Conservation (phyloP, 2,797 vertebrate species). For the Syngnathus acus region DNA sequence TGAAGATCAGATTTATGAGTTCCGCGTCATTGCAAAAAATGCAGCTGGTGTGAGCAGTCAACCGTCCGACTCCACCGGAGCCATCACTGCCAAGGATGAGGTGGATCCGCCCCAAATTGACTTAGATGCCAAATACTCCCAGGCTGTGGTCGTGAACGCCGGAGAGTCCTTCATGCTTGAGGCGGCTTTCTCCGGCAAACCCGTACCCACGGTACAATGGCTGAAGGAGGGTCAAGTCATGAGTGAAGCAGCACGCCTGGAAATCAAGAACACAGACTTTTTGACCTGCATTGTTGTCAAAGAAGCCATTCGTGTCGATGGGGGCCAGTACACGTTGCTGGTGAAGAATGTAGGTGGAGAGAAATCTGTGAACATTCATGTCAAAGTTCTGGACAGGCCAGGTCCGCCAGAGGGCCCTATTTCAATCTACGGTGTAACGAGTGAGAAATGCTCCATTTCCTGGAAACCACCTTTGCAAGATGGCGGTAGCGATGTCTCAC, state of each 20-base stretch:
- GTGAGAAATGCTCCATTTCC: constrained; percentile 87
- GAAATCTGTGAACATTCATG: constrained; percentile 80
- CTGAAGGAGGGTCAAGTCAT: constrained; percentile 81
- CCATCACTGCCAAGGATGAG: constrained; percentile 93
- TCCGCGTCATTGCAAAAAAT: constrained; percentile 94
- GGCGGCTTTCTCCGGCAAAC: constrained; percentile 84
- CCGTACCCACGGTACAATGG: constrained; percentile 86
- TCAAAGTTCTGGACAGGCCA: constrained; percentile 95
- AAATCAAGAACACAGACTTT: constrained; percentile 90
- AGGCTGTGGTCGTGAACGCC: constrained; percentile 83
- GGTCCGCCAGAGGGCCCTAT: constrained; percentile 92
- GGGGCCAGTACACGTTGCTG: constrained; percentile 86
- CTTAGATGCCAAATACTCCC: constrained; percentile 88
- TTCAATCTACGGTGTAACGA: constrained; percentile 80
- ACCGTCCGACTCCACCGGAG: constrained; percentile 91
- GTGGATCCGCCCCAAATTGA: constrained; percentile 91
- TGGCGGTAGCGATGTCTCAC: constrained; percentile 89
- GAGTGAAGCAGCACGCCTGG: constrained; percentile 80
- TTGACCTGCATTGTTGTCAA: constrained; percentile 82
- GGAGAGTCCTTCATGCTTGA: constrained; percentile 89
- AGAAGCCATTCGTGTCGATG: constrained; percentile 87
- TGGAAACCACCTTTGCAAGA: constrained; percentile 95
- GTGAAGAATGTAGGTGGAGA: constrained; percentile 95
- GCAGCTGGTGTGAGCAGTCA: constrained; percentile 85
- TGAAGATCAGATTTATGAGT: constrained; percentile 92